Evolutionary conservation across 2,888 invertebrate genomes (phyloP), one percentile per base, ranked within the genome.

Genomic region (Vanessa cardui): DNA sequence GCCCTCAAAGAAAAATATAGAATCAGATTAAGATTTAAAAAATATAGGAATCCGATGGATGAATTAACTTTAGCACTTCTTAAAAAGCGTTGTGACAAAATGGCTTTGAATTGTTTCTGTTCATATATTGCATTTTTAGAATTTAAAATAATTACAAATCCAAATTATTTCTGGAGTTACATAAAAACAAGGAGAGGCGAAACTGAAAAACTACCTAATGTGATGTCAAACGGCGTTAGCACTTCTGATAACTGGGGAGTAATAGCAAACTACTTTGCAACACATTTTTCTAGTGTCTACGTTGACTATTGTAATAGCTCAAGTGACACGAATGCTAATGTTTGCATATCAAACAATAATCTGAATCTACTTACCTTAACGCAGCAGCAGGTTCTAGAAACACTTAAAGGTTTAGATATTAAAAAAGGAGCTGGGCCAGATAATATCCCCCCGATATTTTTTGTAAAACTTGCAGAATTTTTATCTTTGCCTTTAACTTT

Each of bases 381-480:
- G 46, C 46, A 46, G 15, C 9, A 46, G 46, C 12, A 46, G 46
- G 52, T 52, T 52, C 20, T 52, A 21, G 15, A 52, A 52, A 15
- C 20, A 21, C 26, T 52, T 8, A n/a, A 52, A 26, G 26, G 52
- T 9, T 15, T 52, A 21, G 20, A 52, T 18, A 20, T 26, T 8
- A 52, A 18, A 33, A 18, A 68, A 18, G 45, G 58, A 9, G 58
- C 58, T 18, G 58, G 58, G 6, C 58, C 58, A 6, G 58, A 59
- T 44, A 45, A 45, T 45, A 45, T 59, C 15, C 58, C 58, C 8
- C 45, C 58, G 6, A 6, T 59, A 20, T 59, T 59, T 18, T n/a
- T 45, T 39, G 44, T 20, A 44, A 7, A 20, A 21, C n/a, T 16
- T 44, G 44, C 58, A 18, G n/a, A n/a, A 59, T 16, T n/a, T 2